Conservation (phyloP, 2,888 invertebrate species). For the Mythimna albipuncta region DNA sequence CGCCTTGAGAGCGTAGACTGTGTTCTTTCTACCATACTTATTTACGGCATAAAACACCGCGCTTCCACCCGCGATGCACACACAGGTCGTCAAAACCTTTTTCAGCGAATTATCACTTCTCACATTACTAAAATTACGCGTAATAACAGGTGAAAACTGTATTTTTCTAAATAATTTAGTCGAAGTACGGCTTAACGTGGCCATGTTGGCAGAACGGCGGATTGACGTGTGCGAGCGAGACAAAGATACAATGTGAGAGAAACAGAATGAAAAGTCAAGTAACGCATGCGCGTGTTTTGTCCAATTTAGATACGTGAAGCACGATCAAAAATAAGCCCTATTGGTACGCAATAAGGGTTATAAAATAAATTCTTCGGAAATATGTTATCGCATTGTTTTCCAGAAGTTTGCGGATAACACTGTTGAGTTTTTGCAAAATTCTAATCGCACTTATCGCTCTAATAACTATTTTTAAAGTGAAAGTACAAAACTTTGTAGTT, state of each 20-base stretch:
- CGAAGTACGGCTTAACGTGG: constrained; percentile 85
- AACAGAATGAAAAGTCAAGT: constrained; percentile 17
- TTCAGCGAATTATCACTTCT: constrained; percentile 76
- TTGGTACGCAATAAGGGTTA: accelerated
- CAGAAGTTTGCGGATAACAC: neutral
- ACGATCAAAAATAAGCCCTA: constrained; percentile 34
- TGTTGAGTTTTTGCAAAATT: neutral
- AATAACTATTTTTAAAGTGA: too few relatives aligned
- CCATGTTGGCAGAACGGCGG: constrained; percentile 89
- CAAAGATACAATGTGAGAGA: constrained; percentile 23
- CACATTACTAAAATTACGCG: constrained; percentile 79
- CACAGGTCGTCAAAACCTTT: constrained; percentile 82
- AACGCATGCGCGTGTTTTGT: constrained; percentile 68
- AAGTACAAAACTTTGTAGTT: too few relatives aligned
- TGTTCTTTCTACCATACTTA: constrained; percentile 79
- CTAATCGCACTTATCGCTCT: too few relatives aligned
- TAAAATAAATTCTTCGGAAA: neutral
- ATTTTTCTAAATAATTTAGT: constrained; percentile 85
- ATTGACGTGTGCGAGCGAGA: constrained; percentile 78
- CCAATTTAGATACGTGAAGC: constrained; percentile 19
- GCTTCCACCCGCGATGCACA: constrained; percentile 84
- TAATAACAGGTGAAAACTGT: constrained; percentile 76
- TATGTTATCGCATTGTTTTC: constrained; percentile 10
- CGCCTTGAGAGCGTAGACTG: constrained; percentile 87
- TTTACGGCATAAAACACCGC: constrained; percentile 82